phyloP scores from a whole-genome alignment of 1,140 invertebrate genomes.

The Achroia grisella region DNA sequence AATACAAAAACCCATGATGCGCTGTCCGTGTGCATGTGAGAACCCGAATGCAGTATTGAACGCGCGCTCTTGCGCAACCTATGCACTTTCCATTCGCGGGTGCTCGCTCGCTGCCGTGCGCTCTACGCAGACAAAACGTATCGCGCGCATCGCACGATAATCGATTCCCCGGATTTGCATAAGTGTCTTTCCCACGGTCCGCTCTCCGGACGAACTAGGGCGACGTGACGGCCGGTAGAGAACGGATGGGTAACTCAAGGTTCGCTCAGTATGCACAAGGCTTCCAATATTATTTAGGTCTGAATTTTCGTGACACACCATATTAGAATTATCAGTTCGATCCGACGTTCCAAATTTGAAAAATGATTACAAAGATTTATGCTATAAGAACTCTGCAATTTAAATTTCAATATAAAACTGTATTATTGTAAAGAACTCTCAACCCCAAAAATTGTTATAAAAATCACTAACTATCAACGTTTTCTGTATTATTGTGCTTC shows the following conservation, averaged over 20 bases:
- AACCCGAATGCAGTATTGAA: conserved; percentile 9
- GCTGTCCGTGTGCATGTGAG: conserved; percentile 5
- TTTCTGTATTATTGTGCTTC: too few species aligned
- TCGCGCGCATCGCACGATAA: conserved; percentile 46
- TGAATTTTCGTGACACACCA: too few species aligned
- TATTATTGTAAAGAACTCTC: too few species aligned
- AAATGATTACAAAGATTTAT: too few species aligned
- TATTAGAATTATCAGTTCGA: too few species aligned
- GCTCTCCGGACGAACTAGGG: conserved; percentile 43
- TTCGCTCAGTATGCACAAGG: conserved; percentile 5
- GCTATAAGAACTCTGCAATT: too few species aligned
- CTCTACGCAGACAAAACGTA: conserved; percentile 1
- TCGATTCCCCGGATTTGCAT: conserved; percentile 63
- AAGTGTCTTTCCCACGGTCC: conserved; percentile 56
- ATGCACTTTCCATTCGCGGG: conserved; percentile 59
- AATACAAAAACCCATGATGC: too few species aligned
- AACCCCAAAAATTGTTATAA: too few species aligned
- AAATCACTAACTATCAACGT: too few species aligned
- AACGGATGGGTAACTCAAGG: conserved; percentile 38
- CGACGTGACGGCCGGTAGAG: conserved; percentile 43
- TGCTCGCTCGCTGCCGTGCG: conserved; percentile 25
- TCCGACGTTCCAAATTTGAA: too few species aligned
- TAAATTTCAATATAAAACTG: too few species aligned
- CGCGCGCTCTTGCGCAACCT: conserved; percentile 37
- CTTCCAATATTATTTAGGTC: background rate